Evolutionary conservation across 2,888 invertebrate species (phyloP).

Genomic region (Phengaris arion): DNA sequence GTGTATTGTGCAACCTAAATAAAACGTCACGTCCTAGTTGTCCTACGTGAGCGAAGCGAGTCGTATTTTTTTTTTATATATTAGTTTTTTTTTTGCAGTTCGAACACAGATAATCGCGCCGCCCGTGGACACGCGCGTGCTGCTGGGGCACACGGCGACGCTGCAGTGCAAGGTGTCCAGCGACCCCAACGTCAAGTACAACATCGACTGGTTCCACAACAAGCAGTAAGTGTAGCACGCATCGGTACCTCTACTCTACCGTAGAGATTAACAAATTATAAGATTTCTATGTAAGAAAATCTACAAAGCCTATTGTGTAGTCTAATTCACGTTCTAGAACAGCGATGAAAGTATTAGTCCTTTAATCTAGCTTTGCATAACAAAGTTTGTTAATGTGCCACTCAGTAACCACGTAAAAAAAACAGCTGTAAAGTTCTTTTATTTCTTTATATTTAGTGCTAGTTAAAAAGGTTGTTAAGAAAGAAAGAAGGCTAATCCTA

Average conservation of each 20-base stretch:
- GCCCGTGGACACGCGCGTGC: conserved; percentile 93
- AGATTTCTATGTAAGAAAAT: too few relatives aligned
- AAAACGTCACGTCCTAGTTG: too few relatives aligned
- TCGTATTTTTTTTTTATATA: too few relatives aligned
- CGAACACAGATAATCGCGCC: conserved; percentile 96
- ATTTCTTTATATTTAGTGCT: neutral
- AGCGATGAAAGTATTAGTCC: neutral
- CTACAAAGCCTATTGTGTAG: too few relatives aligned
- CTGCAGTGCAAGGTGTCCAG: conserved; percentile 96
- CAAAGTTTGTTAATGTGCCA: neutral
- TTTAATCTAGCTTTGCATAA: conserved; percentile 5
- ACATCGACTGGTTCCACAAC: conserved; percentile 93
- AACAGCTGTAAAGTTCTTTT: conserved; percentile 9
- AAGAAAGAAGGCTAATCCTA: neutral
- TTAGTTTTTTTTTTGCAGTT: conserved; percentile 77
- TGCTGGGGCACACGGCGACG: conserved; percentile 95
- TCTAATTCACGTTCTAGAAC: neutral
- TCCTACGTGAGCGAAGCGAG: too few relatives aligned
- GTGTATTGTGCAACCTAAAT: too few relatives aligned
- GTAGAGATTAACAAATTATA: too few relatives aligned
- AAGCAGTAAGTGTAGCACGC: conserved; percentile 82
- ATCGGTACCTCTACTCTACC: neutral
- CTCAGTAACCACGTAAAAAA: conserved; percentile 3
- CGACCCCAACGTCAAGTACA: conserved; percentile 92
- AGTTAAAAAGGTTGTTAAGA: conserved; percentile 4